phyloP scores from a whole-genome alignment of 2,797 vertebrate genomes.

The Hypotaenidia okinawae region DNA sequence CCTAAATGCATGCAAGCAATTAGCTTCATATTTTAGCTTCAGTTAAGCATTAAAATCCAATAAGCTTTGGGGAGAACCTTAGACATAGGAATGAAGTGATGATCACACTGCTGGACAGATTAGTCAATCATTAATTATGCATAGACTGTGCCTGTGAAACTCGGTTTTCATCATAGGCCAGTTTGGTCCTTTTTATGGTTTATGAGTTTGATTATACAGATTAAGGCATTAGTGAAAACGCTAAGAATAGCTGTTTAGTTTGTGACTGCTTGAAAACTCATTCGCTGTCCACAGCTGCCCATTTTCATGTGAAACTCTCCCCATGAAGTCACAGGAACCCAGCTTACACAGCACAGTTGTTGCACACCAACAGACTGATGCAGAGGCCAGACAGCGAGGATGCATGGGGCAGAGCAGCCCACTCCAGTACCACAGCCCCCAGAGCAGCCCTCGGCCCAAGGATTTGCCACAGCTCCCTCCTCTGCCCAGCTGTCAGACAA shows the following conservation, averaged over 20 bases:
- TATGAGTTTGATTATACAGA: background rate
- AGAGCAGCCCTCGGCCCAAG: fast-evolving
- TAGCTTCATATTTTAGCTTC: background rate
- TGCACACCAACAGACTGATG: fast-evolving
- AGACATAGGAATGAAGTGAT: background rate
- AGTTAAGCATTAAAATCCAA: background rate
- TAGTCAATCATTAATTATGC: background rate
- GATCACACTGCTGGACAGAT: background rate
- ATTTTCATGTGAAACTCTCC: background rate
- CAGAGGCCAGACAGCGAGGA: fast-evolving
- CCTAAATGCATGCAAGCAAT: background rate
- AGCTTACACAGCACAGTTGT: fast-evolving
- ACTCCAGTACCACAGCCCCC: background rate
- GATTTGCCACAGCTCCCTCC: background rate
- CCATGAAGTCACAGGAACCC: background rate
- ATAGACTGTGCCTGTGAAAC: background rate
- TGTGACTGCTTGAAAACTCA: background rate
- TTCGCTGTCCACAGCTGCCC: background rate
- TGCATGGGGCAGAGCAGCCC: fast-evolving
- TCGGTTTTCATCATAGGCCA: background rate
- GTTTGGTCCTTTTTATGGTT: background rate
- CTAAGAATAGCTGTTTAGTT: background rate
- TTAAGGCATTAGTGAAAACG: background rate
- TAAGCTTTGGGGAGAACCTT: background rate
- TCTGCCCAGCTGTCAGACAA: background rate